Conservation (phyloP, 2,888 invertebrate genomes). For the Alloplasta piceator region DNA sequence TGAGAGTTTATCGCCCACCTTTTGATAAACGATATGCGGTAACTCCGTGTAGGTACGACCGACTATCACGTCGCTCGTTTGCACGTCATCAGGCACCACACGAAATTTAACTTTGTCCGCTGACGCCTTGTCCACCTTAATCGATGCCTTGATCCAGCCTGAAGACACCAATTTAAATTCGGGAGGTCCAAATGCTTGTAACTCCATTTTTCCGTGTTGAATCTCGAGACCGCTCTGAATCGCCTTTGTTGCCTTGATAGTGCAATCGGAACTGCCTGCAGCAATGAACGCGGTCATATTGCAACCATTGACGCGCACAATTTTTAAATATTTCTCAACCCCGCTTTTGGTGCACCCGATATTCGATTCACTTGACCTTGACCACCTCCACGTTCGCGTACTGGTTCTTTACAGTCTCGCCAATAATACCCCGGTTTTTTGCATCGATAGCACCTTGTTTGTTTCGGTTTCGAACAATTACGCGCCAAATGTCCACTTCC, state of each 20-base stretch:
- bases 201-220: conserved; percentile 18
- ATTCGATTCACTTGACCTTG: conserved; percentile 15
- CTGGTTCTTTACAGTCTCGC: conserved; percentile 33
- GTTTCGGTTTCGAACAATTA: conserved; percentile 30
- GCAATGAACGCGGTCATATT: conserved; percentile 33
- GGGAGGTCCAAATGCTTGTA: conserved; percentile 30
- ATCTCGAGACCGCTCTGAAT: conserved; percentile 14
- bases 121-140: conserved; percentile 25
- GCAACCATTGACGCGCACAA: conserved; percentile 14
- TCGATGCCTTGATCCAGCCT: background rate
- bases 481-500: conserved; percentile 32
- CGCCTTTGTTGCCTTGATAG: conserved; percentile 22
- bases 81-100: too few relatives aligned
- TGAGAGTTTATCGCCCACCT: too few relatives aligned
- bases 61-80: too few relatives aligned
- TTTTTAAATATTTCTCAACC: conserved; percentile 33
- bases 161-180: conserved; percentile 40
- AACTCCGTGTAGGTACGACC: too few relatives aligned
- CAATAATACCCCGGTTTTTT: conserved; percentile 27
- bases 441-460: conserved; percentile 32
- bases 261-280: background rate
- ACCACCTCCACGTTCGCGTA: background rate
- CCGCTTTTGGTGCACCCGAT: conserved; percentile 16
- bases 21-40: too few relatives aligned
- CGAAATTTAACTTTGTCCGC: background rate